Evolutionary conservation across 2,113 vertebrate genomes (phyloP).

Genomic region (Bos javanicus): DNA sequence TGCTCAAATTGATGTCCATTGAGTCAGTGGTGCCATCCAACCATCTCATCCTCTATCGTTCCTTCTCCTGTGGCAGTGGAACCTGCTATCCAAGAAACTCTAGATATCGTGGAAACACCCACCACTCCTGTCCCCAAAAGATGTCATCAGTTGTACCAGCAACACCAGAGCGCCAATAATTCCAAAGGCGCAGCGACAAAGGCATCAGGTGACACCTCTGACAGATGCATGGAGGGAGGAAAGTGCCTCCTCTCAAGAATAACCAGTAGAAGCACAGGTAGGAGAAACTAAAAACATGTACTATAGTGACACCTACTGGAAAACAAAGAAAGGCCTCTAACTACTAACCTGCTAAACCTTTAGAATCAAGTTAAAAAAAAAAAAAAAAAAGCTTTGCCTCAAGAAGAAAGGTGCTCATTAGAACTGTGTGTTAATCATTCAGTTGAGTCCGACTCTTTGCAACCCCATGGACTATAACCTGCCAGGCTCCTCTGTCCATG

Average conservation of each 20-base stretch:
- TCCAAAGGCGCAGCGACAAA: background rate
- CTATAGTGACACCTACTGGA: background rate
- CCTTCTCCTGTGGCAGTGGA: background rate
- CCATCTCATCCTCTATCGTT: background rate
- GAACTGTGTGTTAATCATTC: background rate
- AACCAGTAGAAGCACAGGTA: background rate
- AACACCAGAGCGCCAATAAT: background rate
- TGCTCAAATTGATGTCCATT: background rate
- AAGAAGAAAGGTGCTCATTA: background rate
- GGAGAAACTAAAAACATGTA: background rate
- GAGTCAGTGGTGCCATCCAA: background rate
- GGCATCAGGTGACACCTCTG: background rate
- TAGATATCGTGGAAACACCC: background rate
- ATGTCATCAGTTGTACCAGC: background rate
- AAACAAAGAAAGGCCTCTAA: background rate
- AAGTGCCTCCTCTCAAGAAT: background rate
- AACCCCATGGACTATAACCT: background rate
- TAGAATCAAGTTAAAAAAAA: background rate
- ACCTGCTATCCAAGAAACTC: background rate
- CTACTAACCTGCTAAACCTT: background rate
- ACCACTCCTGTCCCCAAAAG: background rate
- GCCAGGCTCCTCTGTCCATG: background rate
- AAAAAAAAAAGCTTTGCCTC: background rate
- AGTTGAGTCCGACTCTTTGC: background rate
- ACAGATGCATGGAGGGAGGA: background rate